Evolutionary conservation across 2,888 invertebrate species (phyloP), one percentile per base, ranked within the genome.

Genomic region (Phyllotreta cruciferae): DNA sequence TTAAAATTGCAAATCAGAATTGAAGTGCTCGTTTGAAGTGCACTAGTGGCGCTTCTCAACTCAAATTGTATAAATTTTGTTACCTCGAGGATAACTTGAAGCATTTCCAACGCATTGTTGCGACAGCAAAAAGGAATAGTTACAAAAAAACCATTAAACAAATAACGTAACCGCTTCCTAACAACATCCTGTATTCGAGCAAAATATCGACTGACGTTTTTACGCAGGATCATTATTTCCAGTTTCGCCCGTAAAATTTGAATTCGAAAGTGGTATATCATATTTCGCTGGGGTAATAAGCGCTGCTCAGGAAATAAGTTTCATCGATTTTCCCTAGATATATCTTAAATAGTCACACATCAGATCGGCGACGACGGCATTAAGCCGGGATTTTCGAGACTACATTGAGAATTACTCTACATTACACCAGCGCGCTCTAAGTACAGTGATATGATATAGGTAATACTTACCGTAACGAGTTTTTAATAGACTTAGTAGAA

Each of bases 41-140:
- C 44, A 44, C 44, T 44, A 44, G 44, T 44, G 11, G 44, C 44
- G 44, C 44, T 44, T 44, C 11, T 44, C 44, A 10, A 44, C 11
- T 44, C 44, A 44, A 44, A 44, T 44, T 44, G 44, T 44, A 44
- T 44, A 44, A 44, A 44, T 44, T 44, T 44, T 44, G 14, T 44
- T 44, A 44, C 14, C 44, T 14, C 14, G 10, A n/a, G 44, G 14
- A 44, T n/a, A n/a, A n/a, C n/a, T 41, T 41, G 10, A n/a, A 41
- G 41, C 3, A 10, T 4, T 24, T 24, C 24, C 24, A 24, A 24
- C 24, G 4, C 24, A 24, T 24, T 24, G 24, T 24, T 24, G 24
- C 24, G 24, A 24, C 24, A 24, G 24, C 2, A 24, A 24, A 24
- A 24, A 4, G 24, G 24, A 24, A 24, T 24, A 24, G 1, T 24